These are phyloP conservation scores for Lamellibrachia luymesi DNA, from an alignment of 1,140 invertebrate genomes.

Conservation along the genomic window DNA sequence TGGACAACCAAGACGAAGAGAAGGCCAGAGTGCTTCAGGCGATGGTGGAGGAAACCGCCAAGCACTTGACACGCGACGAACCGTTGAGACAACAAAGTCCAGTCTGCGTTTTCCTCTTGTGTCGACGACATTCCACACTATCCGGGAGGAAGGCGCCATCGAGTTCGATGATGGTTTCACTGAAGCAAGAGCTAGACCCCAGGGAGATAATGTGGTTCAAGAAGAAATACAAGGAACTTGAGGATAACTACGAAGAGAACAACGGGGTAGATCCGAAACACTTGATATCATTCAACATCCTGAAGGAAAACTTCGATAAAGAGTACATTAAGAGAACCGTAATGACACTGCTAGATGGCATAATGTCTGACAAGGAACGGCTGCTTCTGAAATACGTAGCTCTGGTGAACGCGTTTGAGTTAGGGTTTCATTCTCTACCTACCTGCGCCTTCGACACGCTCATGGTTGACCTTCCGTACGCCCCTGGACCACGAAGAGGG, in stretches of 20 bases:
- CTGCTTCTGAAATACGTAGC: conserved; percentile 34
- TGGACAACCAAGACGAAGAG: conserved; percentile 45
- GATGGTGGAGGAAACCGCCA: conserved; percentile 34
- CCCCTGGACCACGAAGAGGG: not conserved
- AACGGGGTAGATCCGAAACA: conserved; percentile 28
- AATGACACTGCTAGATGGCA: conserved; percentile 29
- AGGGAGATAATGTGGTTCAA: conserved; percentile 36
- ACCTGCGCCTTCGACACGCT: conserved; percentile 33
- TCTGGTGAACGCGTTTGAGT: conserved; percentile 36
- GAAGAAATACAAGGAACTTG: conserved; percentile 32
- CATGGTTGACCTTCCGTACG: conserved; percentile 16
- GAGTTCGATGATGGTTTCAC: conserved; percentile 26
- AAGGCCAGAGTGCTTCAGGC: conserved; percentile 29
- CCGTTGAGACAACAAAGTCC: conserved; percentile 13
- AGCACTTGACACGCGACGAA: conserved; percentile 21
- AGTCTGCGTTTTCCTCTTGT: conserved; percentile 38
- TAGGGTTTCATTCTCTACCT: conserved; percentile 30
- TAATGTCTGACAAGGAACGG: conserved; percentile 28
- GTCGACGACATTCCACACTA: conserved; percentile 28
- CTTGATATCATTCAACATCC: conserved; percentile 39
- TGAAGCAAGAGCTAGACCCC: conserved; percentile 34
- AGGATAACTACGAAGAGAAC: conserved; percentile 25
- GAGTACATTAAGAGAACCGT: conserved; percentile 34
- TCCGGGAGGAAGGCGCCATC: conserved; percentile 5
- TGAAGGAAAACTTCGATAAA: conserved; percentile 37